phyloP scores from a whole-genome alignment of 2,113 vertebrate genomes.

The Tragelaphus scriptus region DNA sequence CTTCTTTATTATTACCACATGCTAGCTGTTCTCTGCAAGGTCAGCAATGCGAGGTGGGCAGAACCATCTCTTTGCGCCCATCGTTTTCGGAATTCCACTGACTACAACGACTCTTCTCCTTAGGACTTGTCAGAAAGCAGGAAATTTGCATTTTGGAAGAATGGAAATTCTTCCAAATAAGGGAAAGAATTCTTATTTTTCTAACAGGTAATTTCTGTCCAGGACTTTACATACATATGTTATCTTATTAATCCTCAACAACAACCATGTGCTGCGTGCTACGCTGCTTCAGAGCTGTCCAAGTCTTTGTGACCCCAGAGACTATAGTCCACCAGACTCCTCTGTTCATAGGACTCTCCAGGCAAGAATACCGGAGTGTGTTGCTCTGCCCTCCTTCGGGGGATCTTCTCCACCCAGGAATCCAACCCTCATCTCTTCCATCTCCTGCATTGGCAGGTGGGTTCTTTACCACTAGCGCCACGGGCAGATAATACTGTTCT shows the following conservation, averaged over 20 bases:
- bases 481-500: background rate
- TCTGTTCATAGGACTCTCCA: background rate
- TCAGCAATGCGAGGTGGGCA: rapidly evolving
- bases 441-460: background rate
- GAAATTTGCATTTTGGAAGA: background rate
- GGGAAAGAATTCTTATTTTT: background rate
- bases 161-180: background rate
- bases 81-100: rapidly evolving
- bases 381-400: background rate
- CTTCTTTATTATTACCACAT: background rate
- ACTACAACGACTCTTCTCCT: background rate
- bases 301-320: background rate
- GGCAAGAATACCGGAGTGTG: background rate
- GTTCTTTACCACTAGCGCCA: background rate
- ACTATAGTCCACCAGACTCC: background rate
- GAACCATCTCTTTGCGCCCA: rapidly evolving
- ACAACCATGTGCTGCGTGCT: background rate
- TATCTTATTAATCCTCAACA: background rate
- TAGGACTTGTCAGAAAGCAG: background rate
- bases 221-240: background rate
- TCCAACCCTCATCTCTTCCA: background rate
- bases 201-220: background rate
- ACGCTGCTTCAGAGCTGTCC: background rate
- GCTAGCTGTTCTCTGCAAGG: background rate
- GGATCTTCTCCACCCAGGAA: background rate